Percentiles rank a stretch among this genome's conserved stretches.
Evolutionary conservation across 2,797 vertebrate genomes (phyloP).

Genomic region (Halcyon smyrnensis): DNA sequence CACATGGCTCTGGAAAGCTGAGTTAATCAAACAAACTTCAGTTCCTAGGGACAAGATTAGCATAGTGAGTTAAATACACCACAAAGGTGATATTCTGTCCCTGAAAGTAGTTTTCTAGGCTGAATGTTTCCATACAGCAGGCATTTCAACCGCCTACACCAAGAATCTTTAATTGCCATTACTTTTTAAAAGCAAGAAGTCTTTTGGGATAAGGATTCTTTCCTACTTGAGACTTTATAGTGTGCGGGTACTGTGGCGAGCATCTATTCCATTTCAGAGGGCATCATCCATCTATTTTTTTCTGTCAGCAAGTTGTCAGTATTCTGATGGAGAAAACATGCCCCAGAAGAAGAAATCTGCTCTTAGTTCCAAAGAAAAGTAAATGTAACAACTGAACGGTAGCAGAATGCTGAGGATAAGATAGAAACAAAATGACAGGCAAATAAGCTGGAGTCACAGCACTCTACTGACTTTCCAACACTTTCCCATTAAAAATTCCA

Average conservation of each 20-base stretch:
- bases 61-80: not conserved
- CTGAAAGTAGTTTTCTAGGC: not conserved
- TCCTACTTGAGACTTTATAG: not conserved
- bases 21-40: not conserved
- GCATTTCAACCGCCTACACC: not conserved
- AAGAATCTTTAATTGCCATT: not conserved
- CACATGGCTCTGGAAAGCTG: not conserved
- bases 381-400: not conserved
- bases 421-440: accelerated
- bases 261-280: not conserved
- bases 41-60: not conserved
- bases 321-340: not conserved
- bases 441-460: not conserved
- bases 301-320: not conserved
- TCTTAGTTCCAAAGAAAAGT: not conserved
- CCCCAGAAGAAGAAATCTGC: not conserved
- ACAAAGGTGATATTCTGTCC: not conserved
- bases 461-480: not conserved
- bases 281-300: not conserved
- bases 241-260: accelerated
- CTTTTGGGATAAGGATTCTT: not conserved
- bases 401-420: not conserved
- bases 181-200: not conserved
- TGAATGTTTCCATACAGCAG: not conserved
- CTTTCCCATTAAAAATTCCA: not conserved